Percentiles rank a stretch among this genome's conserved stretches.
Conservation (phyloP, 2,113 vertebrate species). For the Gymnocephalus cernua region DNA sequence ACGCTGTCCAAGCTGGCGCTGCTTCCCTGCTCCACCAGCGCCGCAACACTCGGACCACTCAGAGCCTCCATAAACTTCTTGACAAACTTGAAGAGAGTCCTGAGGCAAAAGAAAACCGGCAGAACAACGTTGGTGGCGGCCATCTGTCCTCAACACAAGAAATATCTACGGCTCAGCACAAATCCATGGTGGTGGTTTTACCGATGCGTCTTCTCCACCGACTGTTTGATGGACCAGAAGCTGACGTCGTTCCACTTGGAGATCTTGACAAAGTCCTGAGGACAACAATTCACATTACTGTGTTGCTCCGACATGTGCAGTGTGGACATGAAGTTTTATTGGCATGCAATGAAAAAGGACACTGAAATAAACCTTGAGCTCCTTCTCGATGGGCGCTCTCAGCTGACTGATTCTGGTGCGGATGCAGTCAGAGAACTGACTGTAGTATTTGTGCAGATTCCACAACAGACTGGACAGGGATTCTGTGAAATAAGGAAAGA, state of each 20-base stretch:
- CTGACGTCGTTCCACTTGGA: conserved; percentile 97
- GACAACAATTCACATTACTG: background rate
- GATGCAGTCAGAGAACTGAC: conserved; percentile 90
- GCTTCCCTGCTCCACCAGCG: conserved; percentile 88
- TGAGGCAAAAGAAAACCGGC: conserved; percentile 54
- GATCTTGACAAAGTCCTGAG: conserved; percentile 97
- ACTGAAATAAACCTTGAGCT: conserved; percentile 89
- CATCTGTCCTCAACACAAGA: background rate
- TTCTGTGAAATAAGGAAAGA: conserved; percentile 78
- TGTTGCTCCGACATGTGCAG: background rate
- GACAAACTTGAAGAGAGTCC: conserved; percentile 97
- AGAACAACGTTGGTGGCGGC: background rate
- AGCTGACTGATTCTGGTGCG: conserved; percentile 88
- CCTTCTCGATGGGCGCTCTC: conserved; percentile 94
- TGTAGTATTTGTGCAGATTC: conserved; percentile 96
- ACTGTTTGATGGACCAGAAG: conserved; percentile 98
- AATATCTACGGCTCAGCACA: background rate
- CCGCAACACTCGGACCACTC: conserved; percentile 84
- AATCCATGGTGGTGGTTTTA: conserved; percentile 58
- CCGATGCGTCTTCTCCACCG: conserved; percentile 98
- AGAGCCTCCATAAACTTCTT: conserved; percentile 93
- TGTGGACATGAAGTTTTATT: background rate
- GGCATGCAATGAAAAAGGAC: background rate
- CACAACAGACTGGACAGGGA: conserved; percentile 91
- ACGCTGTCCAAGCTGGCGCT: conserved; percentile 82